Evolutionary conservation across 2,113 vertebrate species (phyloP), one percentile per base, ranked within the genome.

Genomic region (Elephantulus edwardii): DNA sequence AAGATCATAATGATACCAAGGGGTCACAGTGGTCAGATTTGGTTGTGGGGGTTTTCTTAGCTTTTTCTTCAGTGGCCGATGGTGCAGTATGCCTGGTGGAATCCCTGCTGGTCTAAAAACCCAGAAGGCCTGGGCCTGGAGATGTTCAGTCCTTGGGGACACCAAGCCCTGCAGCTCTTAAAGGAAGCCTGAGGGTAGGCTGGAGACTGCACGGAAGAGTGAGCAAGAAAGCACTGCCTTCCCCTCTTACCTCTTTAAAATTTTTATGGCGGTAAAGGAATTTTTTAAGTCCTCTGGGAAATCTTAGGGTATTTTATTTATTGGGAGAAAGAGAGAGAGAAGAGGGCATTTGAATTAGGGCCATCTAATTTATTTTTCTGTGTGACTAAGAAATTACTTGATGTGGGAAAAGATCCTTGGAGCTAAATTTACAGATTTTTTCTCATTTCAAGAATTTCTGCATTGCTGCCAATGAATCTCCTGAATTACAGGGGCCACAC

Each of bases 221-320:
- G 35, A 58, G 14, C 70, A 42, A 75, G 14, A 62, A 38, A 13
- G 35, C 22, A 24, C 30, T 83, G n/a, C 19, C 10, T 19, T 13
- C 6, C 24, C 38, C 6, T 14, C 26, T 19, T 48, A 4, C 22
- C 22, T 26, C 14, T 52, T 44, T 4, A 46, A n/a, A 3, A 26
- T 60, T 48, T 48, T 40, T 1, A 9, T 46, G 16, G 48, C 20
- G 3, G 6, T 58, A 6, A 24, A 6, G 4, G 20, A 44, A 78
- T n/a, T n/a, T 22, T 75, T 82, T 42, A 24, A 6, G 17, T 76
- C 33, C 20, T 74, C 9, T 93, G 28, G 48, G 60, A 48, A 28
- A 74, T n/a, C 72, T 87, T 85, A 60, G 70, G 56, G 82, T 91
- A 86, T 86, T 79, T 75, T 90, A 52, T 70, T 92, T 54, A 68